Base-by-base conservation (phyloP, 2,888 invertebrate genomes). In the Drosophila mercatorum region DNA sequence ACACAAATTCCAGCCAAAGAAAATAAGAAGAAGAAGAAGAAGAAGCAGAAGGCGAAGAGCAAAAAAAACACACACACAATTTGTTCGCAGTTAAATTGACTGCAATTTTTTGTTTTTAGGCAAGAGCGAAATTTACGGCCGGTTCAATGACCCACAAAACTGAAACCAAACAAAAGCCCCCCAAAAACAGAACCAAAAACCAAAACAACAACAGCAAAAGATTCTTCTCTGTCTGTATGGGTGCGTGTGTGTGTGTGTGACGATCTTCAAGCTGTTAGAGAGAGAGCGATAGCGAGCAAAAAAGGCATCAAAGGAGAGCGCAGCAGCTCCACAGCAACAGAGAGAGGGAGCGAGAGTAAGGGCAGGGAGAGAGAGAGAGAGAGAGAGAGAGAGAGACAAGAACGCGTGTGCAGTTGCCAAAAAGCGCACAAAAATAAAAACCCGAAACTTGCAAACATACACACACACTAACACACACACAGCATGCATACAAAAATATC, bases 71-170 rank as follows among this genome's bases (percentile, higher is more conserved):
- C 17, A 47, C 28, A 49, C 47, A 52, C 36, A 66, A 78, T 66
- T 76, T 82, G 73, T 78, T 55, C 72, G 88, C 83, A 68, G 77
- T 74, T 72, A 78, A 88, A 83, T 83, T 74, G 79, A 77, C 75
- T 84, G 88, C 85, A 84, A 87, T 84, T 84, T 89, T 79, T 88
- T 77, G 89, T 88, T 84, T 89, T 84, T 84, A 84, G 84, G 89
- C 80, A 89, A 85, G 60, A 77, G 47, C 66, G 52, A 81, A 82
- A 78, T 85, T 67, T 69, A 64, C 70, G 68, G 74, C 68, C 81
- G 56, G 86, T 86, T 87, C 87, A 90, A 88, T 84, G 90, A 89
- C 88, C 87, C 64, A 84, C 59, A 77, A 68, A 68, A 66, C 72
- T 65, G 71, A 72, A 89, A 72, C 76, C 88, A 88, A 88, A 89